Evolutionary conservation across 2,888 invertebrate species (phyloP), one percentile per base, ranked within the genome.

Genomic region (Entomobrya multifasciata): DNA sequence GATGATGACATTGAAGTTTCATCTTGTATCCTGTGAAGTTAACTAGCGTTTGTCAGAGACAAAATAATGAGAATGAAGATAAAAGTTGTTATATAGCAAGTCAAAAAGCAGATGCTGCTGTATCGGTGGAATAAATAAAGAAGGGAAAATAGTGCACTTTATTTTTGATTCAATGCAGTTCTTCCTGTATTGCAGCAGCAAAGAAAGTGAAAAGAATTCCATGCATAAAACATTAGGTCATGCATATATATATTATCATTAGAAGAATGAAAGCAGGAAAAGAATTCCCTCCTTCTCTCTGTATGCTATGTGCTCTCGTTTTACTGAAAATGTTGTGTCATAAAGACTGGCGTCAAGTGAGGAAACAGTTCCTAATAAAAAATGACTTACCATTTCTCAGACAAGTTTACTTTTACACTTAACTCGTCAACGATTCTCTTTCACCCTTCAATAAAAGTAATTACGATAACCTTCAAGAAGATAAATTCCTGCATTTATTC

Each of bases 141-240:
- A 78, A 55, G 55, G 62, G 44, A 81, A 81, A 76, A n/a, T n/a
- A 74, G 65, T 84, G 76, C 84, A 77, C 55, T 78, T 57, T 78
- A 36, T 62, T 83, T 25, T 41, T 30, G 62, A 70, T 57, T 44
- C 60, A 62, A 74, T 82, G 82, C 82, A 60, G 57, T 77, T 57
- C 57, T 41, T 62, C 67, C 67, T 65, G 60, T 47, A 30, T 15
- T 1, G 36, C 44, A 44, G 22, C 15, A 65, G 72, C 6, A 49
- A 72, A 27, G 57, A 36, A 57, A 74, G 22, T 25, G 20, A 27
- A 77, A 62, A 22, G 65, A 80, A 80, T 80, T 36, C 30, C n/a
- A 86, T 86, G 74, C 79, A 86, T 86, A 86, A 86, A 80, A 86
- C 86, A 86, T 86, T 79, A 86, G 86, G 44, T 62, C 74, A 77